These are phyloP conservation scores for Rhagoletis pomonella DNA, from an alignment of 1,140 invertebrate genomes.

Conservation along the genomic window DNA sequence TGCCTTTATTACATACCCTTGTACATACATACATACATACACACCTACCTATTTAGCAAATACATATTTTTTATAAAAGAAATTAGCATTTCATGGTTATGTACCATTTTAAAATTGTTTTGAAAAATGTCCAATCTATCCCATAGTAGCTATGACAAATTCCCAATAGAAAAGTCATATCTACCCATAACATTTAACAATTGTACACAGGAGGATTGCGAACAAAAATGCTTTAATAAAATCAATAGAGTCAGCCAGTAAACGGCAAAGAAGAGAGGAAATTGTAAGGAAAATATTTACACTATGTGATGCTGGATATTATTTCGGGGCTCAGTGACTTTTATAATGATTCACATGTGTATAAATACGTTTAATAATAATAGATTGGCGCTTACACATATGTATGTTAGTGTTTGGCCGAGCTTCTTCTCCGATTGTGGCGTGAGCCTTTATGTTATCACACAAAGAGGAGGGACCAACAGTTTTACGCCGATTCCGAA, in stretches of 20 bases:
- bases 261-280: neutral
- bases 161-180: neutral
- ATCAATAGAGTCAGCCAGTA: neutral
- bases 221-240: neutral
- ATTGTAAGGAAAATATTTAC: neutral
- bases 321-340: too few relatives aligned
- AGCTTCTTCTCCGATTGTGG: too few relatives aligned
- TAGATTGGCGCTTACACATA: too few relatives aligned
- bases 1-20: neutral
- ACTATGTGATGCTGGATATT: neutral
- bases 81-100: neutral
- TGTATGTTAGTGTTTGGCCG: too few relatives aligned
- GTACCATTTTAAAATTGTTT: neutral
- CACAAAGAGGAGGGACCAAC: too few relatives aligned
- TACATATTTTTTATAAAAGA: neutral
- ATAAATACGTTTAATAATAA: too few relatives aligned
- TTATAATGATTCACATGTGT: too few relatives aligned
- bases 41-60: neutral
- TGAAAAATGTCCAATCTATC: neutral
- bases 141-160: neutral
- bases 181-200: neutral
- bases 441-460: too few relatives aligned
- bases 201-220: constrained; percentile 7
- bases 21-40: neutral
- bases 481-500: too few relatives aligned